A percentile compares a stretch with the other conserved stretches of the same genome.
Evolutionary conservation across 2,797 vertebrate genomes (phyloP).

Genomic region (Pseudomugil tenellus): DNA sequence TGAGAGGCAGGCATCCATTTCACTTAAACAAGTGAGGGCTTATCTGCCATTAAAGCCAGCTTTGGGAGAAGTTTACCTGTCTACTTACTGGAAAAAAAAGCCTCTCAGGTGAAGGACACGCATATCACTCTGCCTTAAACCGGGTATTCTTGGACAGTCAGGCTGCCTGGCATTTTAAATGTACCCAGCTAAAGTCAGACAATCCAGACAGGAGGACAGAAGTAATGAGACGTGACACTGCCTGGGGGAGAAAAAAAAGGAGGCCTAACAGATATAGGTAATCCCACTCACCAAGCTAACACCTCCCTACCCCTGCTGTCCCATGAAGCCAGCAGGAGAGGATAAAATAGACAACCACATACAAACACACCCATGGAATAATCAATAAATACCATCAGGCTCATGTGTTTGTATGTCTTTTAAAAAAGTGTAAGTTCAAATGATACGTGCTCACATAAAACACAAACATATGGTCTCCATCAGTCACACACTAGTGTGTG

Average conservation of each 20-base stretch:
- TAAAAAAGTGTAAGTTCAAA: background rate
- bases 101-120: slow-evolving; percentile 52
- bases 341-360: slow-evolving; percentile 22
- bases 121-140: slow-evolving; percentile 71
- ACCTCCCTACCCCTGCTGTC: slow-evolving; percentile 61
- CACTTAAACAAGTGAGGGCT: slow-evolving; percentile 73
- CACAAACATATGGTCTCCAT: slow-evolving; percentile 17
- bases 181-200: slow-evolving; percentile 70
- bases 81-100: slow-evolving; percentile 60
- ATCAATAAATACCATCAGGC: slow-evolving; percentile 15
- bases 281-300: slow-evolving; percentile 76
- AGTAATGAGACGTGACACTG: slow-evolving; percentile 80
- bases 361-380: slow-evolving; percentile 15
- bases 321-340: slow-evolving; percentile 50
- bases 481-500: background rate
- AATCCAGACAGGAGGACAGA: slow-evolving; percentile 58
- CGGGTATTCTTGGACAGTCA: slow-evolving; percentile 54
- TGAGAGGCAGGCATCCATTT: slow-evolving; percentile 55
- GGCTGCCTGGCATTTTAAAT: slow-evolving; percentile 72
- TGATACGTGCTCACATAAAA: background rate
- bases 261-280: slow-evolving; percentile 73
- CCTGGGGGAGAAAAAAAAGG: slow-evolving; percentile 63
- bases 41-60: slow-evolving; percentile 66
- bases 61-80: slow-evolving; percentile 73
- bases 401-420: background rate